These are phyloP conservation scores for Acestrorhynchus altus DNA, from an alignment of 2,797 vertebrate species.

Conservation along the genomic window DNA sequence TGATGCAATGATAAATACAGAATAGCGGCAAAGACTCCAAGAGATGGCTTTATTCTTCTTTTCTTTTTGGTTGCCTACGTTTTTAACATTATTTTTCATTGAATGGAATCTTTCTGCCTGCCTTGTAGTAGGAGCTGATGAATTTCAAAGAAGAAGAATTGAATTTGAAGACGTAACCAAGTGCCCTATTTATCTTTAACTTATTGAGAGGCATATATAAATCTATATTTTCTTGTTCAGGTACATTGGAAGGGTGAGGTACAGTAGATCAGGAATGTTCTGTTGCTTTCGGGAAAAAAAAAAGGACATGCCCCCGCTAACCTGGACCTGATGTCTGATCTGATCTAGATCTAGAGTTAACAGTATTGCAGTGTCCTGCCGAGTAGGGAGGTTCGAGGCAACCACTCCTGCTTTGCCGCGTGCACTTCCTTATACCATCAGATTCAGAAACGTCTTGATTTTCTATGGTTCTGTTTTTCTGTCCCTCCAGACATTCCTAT, in stretches of 20 bases:
- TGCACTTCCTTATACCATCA: conserved; percentile 30
- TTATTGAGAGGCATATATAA: conserved; percentile 55
- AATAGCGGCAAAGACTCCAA: conserved; percentile 36
- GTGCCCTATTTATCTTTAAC: conserved; percentile 63
- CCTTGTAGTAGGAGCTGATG: conserved; percentile 43
- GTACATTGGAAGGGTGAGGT: conserved; percentile 31
- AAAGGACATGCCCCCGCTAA: conserved; percentile 27
- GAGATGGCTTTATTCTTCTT: conserved; percentile 17
- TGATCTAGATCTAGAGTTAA: conserved; percentile 41
- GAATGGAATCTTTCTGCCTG: conserved; percentile 28
- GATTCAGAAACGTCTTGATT: conserved; percentile 32
- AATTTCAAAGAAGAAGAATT: conserved; percentile 38
- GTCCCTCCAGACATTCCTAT: conserved; percentile 60
- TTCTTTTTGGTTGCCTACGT: conserved; percentile 40
- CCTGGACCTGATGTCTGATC: conserved; percentile 34
- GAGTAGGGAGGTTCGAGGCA: conserved; percentile 10
- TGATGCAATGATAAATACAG: conserved; percentile 30
- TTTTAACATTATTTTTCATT: conserved; percentile 38
- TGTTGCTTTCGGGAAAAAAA: conserved; percentile 21
- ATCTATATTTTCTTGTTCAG: conserved; percentile 41
- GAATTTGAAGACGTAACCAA: conserved; percentile 36
- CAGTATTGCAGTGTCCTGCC: conserved; percentile 51
- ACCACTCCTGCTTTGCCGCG: conserved; percentile 13
- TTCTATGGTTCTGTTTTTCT: conserved; percentile 42
- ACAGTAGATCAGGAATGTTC: conserved; percentile 33